Evolutionary conservation across 2,113 vertebrate species (phyloP).

Genomic region (Dromaius novaehollandiae): DNA sequence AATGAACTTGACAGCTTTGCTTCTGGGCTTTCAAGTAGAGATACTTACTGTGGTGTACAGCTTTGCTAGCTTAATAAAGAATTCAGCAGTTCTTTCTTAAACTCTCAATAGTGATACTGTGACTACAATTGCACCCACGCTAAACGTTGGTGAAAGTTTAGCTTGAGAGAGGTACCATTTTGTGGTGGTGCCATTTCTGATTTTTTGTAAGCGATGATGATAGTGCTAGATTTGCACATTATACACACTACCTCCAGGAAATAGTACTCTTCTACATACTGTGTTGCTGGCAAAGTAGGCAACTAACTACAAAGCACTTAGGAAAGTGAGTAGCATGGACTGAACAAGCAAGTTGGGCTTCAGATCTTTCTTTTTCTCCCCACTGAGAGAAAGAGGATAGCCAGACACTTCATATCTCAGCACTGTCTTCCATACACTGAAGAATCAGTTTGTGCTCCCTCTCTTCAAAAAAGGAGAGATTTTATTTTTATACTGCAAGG

Average conservation of each 20-base stretch:
- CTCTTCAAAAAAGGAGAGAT: neutral
- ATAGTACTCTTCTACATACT: neutral
- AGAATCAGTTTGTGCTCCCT: neutral
- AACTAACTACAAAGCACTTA: neutral
- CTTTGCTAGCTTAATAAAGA: neutral
- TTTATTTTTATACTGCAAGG: neutral
- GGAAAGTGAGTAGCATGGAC: neutral
- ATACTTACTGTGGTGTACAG: neutral
- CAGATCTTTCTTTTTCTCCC: neutral
- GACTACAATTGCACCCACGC: neutral
- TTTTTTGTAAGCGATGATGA: neutral
- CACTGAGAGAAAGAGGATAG: neutral
- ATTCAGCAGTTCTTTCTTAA: neutral
- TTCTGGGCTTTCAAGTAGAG: neutral
- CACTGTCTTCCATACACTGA: neutral
- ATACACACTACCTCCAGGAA: neutral
- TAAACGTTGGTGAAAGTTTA: neutral
- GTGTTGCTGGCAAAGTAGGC: neutral
- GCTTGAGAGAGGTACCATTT: neutral
- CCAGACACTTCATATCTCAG: neutral
- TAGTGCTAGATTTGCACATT: neutral
- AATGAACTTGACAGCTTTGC: neutral
- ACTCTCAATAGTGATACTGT: neutral
- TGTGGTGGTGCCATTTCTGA: accelerated
- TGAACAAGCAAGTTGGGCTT: neutral